phyloP scores from a whole-genome alignment of 1,140 invertebrate species.

The Hypsibius dujardini region DNA sequence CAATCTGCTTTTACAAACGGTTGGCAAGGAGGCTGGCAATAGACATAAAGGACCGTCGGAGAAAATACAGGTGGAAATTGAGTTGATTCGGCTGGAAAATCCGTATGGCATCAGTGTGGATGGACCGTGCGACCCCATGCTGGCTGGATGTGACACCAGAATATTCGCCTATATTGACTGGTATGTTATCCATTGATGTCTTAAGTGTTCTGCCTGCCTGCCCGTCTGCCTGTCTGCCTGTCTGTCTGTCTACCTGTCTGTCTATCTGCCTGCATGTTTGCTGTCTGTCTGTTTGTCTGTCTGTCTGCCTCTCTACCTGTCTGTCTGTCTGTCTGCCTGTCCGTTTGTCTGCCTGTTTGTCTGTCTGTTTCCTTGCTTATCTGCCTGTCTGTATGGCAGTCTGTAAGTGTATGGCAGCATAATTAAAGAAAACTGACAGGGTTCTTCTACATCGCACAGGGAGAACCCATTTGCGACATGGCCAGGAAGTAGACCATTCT shows the following conservation, averaged over 20 bases:
- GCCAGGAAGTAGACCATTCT: neutral
- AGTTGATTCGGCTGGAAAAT: conserved; percentile 4
- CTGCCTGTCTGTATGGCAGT: neutral
- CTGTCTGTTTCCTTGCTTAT: too few relatives aligned
- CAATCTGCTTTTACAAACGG: too few relatives aligned
- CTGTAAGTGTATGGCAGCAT: neutral
- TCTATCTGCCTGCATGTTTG: too few relatives aligned
- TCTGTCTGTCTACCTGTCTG: too few relatives aligned
- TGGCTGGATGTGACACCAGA: neutral
- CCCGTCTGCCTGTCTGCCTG: too few relatives aligned
- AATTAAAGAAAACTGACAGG: neutral
- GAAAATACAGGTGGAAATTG: neutral
- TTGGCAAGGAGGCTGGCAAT: too few relatives aligned
- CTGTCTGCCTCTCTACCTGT: too few relatives aligned
- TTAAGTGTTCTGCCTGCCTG: too few relatives aligned
- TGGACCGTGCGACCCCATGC: neutral
- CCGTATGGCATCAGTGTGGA: neutral
- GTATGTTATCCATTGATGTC: neutral
- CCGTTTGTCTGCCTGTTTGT: too few relatives aligned
- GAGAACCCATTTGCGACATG: neutral
- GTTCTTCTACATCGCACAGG: neutral
- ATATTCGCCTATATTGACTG: neutral
- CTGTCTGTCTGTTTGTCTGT: too few relatives aligned
- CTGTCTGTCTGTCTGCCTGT: too few relatives aligned
- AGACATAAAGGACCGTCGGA: too few relatives aligned